Evolutionary conservation across 2,113 vertebrate species (phyloP).

Genomic region (Willisornis vidua): DNA sequence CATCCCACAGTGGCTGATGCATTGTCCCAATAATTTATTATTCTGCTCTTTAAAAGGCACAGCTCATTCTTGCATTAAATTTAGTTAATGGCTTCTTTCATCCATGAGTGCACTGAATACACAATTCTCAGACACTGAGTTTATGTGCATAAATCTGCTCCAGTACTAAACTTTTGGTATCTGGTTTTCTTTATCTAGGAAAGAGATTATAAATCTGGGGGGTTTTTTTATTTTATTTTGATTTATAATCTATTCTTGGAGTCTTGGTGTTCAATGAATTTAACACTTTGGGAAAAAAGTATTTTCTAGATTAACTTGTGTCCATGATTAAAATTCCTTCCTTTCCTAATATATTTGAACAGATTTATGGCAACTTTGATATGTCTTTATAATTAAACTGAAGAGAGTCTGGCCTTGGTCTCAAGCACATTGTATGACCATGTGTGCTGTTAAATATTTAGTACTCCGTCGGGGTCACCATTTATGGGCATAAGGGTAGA

Average conservation of each 20-base stretch:
- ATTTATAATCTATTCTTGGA: neutral
- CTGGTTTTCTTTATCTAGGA: neutral
- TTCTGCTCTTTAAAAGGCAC: neutral
- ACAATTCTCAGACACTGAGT: accelerated
- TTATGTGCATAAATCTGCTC: neutral
- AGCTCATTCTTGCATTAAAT: neutral
- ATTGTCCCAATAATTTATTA: neutral
- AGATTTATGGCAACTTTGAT: neutral
- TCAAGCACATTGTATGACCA: neutral
- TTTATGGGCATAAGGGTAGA: too few relatives aligned
- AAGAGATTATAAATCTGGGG: neutral
- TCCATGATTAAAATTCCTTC: neutral
- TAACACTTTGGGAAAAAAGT: neutral
- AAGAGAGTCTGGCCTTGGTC: neutral
- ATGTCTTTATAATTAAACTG: neutral
- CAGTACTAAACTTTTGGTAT: neutral
- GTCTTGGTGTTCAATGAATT: neutral
- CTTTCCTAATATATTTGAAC: neutral
- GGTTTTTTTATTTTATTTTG: neutral
- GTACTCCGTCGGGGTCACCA: too few relatives aligned
- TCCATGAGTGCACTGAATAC: neutral
- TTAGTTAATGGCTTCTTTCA: neutral
- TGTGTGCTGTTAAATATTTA: neutral
- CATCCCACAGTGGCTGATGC: neutral
- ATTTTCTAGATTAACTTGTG: neutral